A percentile compares a stretch with the other conserved stretches of the same genome.
phyloP scores from a whole-genome alignment of 2,113 vertebrate species.

The Nanorana parkeri region DNA sequence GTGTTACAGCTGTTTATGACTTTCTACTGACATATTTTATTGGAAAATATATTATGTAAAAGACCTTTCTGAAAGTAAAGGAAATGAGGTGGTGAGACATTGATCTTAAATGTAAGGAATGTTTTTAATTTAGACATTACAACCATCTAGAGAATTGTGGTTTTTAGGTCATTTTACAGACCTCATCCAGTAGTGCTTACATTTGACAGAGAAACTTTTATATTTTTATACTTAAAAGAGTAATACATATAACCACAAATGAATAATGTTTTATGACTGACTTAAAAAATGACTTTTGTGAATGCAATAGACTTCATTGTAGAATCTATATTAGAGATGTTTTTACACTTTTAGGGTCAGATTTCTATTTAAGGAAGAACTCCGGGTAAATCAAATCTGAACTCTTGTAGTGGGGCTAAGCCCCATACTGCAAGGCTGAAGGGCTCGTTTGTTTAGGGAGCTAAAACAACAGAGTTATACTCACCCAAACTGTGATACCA shows the following conservation, averaged over 20 bases:
- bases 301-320: neutral
- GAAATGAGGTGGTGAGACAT: conserved; percentile 74
- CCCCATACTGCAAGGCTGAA: too few relatives aligned
- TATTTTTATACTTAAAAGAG: conserved; percentile 35
- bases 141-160: conserved; percentile 60
- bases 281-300: conserved; percentile 14
- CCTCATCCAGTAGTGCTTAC: conserved; percentile 58
- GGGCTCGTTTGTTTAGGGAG: too few relatives aligned
- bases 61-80: conserved; percentile 71
- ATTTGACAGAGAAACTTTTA: conserved; percentile 60
- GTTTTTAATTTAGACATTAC: conserved; percentile 63
- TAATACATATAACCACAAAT: conserved; percentile 52
- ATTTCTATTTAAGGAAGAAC: too few relatives aligned
- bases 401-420: too few relatives aligned
- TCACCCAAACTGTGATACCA: too few relatives aligned
- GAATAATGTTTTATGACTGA: neutral
- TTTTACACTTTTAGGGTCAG: neutral
- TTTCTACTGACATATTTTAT: conserved; percentile 71
- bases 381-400: too few relatives aligned
- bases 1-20: conserved; percentile 70
- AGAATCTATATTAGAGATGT: neutral
- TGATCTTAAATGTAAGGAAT: conserved; percentile 70
- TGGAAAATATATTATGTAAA: conserved; percentile 70
- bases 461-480: too few relatives aligned
- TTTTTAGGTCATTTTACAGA: conserved; percentile 58